Evolutionary conservation across 2,797 vertebrate species (phyloP).

Genomic region (Poeciliopsis gracilis): DNA sequence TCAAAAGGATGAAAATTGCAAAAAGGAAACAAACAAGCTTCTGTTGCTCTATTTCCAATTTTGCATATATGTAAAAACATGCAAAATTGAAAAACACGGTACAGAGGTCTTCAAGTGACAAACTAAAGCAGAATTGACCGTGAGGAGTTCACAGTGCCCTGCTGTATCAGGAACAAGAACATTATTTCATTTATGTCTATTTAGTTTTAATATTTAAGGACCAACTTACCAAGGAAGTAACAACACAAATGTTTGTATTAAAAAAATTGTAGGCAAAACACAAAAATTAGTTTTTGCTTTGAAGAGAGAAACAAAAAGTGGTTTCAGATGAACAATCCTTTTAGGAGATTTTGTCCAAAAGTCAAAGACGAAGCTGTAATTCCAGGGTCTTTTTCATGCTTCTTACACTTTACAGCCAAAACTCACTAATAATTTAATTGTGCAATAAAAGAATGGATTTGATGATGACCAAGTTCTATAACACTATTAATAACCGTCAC

Average conservation of each 20-base stretch:
- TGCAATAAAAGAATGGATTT: not conserved
- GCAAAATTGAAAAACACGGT: not conserved
- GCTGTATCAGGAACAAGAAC: not conserved
- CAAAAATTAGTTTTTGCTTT: not conserved
- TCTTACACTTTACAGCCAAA: not conserved
- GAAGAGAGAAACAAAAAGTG: not conserved
- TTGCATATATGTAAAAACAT: not conserved
- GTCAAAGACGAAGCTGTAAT: not conserved
- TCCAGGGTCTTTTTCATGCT: not conserved
- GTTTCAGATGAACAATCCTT: not conserved
- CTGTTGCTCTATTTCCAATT: not conserved
- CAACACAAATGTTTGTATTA: not conserved
- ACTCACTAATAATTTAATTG: not conserved
- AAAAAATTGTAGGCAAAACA: not conserved
- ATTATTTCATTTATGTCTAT: not conserved
- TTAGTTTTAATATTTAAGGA: not conserved
- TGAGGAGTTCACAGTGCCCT: not conserved
- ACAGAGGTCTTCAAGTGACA: not conserved
- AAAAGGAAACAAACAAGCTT: slow-evolving; percentile 43
- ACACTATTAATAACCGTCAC: not conserved
- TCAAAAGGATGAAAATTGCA: slow-evolving; percentile 34
- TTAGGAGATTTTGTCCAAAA: not conserved
- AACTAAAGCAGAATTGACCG: not conserved
- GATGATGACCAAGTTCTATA: not conserved
- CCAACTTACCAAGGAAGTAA: not conserved